Conservation (phyloP, 2,113 vertebrate species). For the Nothobranchius furzeri region DNA sequence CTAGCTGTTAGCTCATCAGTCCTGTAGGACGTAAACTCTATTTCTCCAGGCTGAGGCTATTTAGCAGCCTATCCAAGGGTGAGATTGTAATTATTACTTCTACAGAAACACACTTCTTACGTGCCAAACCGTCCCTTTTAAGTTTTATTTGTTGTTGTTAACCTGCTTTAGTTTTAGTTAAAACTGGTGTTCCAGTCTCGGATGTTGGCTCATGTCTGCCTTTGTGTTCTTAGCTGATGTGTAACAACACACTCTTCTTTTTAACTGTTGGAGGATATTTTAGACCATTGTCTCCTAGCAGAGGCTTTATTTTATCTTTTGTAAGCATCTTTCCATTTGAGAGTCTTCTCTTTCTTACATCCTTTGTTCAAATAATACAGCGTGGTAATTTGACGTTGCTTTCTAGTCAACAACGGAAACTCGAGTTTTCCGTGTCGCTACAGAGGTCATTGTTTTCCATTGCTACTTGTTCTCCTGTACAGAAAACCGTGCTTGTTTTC, state of each 20-base stretch:
- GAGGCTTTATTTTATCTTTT: not conserved
- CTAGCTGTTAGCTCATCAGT: too few relatives aligned
- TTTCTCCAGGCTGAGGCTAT: too few relatives aligned
- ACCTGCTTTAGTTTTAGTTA: not conserved
- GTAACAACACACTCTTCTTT: constrained; percentile 25
- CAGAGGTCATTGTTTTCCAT: constrained; percentile 2
- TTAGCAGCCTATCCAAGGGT: too few relatives aligned
- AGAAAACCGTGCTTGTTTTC: constrained; percentile 60
- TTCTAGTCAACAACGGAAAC: constrained; percentile 20
- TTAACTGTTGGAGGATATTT: constrained; percentile 32
- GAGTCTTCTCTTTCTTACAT: not conserved
- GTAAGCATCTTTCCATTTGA: constrained; percentile 11
- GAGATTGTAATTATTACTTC: too few relatives aligned
- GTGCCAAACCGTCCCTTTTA: too few relatives aligned
- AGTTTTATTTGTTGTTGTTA: too few relatives aligned
- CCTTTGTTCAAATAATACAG: constrained; percentile 7
- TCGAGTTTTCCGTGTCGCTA: not conserved
- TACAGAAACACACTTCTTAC: too few relatives aligned
- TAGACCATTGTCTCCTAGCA: constrained; percentile 38
- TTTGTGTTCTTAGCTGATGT: constrained; percentile 31
- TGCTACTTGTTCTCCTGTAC: constrained; percentile 4
- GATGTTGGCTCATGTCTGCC: not conserved
- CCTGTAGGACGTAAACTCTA: too few relatives aligned
- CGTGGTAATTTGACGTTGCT: constrained; percentile 18
- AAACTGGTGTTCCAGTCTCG: not conserved